Evolutionary conservation across 2,113 vertebrate species (phyloP).

Genomic region (Catharus bicknelli): DNA sequence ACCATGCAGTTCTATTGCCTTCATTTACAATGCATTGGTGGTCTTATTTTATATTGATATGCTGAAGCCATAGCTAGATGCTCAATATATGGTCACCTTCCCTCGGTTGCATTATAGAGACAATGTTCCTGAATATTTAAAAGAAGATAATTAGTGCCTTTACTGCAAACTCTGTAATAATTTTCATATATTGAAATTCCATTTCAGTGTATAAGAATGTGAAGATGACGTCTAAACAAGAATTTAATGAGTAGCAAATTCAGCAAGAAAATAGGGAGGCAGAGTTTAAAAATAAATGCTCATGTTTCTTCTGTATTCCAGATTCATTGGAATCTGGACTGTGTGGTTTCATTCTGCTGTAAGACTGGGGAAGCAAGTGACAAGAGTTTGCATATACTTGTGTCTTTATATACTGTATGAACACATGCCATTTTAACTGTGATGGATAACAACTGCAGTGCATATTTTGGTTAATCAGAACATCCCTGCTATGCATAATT

Average conservation of each 20-base stretch:
- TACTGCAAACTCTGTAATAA: not conserved
- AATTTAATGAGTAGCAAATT: slow-evolving; percentile 1
- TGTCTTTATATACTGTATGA: not conserved
- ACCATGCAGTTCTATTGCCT: not conserved
- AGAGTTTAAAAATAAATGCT: not conserved
- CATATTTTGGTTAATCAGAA: slow-evolving; percentile 19
- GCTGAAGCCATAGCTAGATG: not conserved
- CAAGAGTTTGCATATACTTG: not conserved
- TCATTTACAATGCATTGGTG: not conserved
- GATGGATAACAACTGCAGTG: not conserved
- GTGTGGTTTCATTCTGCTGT: not conserved
- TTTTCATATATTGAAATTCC: not conserved
- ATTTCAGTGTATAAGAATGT: not conserved
- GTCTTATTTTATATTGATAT: not conserved
- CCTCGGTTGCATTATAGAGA: not conserved
- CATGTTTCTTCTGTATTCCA: not conserved
- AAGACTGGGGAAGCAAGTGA: not conserved
- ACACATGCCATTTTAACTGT: not conserved
- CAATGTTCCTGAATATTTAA: not conserved
- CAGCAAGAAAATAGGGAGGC: not conserved
- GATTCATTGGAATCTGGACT: not conserved
- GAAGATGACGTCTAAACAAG: not conserved
- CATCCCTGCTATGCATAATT: slow-evolving; percentile 19
- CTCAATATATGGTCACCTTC: not conserved
- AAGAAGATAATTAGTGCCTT: not conserved